phyloP scores from a whole-genome alignment of 2,113 vertebrate species.

The Mesitornis unicolor region DNA sequence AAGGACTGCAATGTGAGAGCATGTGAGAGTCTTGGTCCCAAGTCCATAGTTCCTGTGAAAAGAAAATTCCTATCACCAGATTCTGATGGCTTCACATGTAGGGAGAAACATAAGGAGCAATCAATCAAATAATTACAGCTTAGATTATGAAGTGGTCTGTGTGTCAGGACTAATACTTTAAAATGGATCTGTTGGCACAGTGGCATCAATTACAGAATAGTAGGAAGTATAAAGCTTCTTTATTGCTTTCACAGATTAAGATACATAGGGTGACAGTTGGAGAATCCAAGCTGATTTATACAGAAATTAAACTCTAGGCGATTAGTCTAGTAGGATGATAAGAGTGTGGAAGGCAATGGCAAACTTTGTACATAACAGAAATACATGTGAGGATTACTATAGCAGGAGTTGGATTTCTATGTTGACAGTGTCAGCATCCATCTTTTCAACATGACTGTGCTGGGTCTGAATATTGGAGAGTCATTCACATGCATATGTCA shows the following conservation, averaged over 20 bases:
- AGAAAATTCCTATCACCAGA: background rate
- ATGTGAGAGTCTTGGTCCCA: background rate
- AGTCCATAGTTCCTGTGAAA: background rate
- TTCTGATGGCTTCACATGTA: background rate
- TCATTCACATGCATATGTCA: rapidly evolving
- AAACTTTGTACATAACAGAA: background rate
- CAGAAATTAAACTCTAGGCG: background rate
- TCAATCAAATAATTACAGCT: background rate
- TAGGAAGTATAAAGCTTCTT: constrained; percentile 1
- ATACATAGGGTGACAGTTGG: background rate
- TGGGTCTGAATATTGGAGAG: background rate
- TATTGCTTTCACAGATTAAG: background rate
- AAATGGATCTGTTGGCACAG: constrained; percentile 12
- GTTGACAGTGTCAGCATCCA: background rate
- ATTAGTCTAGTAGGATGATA: background rate
- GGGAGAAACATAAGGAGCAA: background rate
- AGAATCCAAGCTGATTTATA: background rate
- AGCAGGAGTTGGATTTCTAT: background rate
- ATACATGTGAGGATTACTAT: background rate
- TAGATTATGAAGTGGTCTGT: background rate
- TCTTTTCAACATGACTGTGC: background rate
- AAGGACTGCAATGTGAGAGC: background rate
- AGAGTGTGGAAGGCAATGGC: background rate
- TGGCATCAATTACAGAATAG: background rate
- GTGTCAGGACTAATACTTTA: background rate